A percentile compares a stretch with the other conserved stretches of the same genome.
Evolutionary conservation across 2,888 invertebrate genomes (phyloP).

Genomic region (Oxyteleia sp.): DNA sequence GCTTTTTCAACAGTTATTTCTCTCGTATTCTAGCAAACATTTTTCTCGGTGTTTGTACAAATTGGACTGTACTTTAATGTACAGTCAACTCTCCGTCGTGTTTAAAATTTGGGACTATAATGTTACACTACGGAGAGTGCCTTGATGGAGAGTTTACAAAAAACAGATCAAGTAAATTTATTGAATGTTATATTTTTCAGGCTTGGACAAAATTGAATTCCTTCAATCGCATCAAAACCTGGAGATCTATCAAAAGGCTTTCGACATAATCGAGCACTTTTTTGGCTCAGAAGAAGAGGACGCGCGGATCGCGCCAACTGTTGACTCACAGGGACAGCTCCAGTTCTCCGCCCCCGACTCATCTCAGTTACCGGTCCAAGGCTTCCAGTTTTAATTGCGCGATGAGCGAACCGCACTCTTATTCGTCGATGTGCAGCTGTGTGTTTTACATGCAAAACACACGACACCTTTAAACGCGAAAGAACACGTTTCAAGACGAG

Average conservation of each 20-base stretch:
- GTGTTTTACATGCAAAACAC: slow-evolving; percentile 67
- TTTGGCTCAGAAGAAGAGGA: slow-evolving; percentile 98
- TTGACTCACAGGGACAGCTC: slow-evolving; percentile 92
- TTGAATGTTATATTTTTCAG: no score
- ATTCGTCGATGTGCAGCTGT: slow-evolving; percentile 75
- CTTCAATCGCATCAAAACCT: slow-evolving; percentile 98
- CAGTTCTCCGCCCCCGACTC: slow-evolving; percentile 87
- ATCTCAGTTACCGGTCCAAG: slow-evolving; percentile 91
- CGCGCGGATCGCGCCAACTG: slow-evolving; percentile 92
- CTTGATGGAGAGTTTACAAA: no score
- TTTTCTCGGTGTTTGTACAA: no score
- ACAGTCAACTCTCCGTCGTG: no score
- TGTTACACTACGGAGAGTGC: no score
- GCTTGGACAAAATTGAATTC: slow-evolving; percentile 99
- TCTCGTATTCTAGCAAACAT: no score
- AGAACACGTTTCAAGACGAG: slow-evolving; percentile 28
- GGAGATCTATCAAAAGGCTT: slow-evolving; percentile 98
- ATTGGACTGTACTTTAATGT: no score
- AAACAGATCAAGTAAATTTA: no score
- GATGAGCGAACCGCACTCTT: slow-evolving; percentile 49
- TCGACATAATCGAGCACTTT: slow-evolving; percentile 98
- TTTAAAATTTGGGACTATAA: no score
- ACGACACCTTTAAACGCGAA: slow-evolving; percentile 46
- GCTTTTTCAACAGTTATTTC: no score
- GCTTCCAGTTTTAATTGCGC: slow-evolving; percentile 92